phyloP scores from a whole-genome alignment of 2,888 invertebrate species.

The Coelogynopora nodosa region DNA sequence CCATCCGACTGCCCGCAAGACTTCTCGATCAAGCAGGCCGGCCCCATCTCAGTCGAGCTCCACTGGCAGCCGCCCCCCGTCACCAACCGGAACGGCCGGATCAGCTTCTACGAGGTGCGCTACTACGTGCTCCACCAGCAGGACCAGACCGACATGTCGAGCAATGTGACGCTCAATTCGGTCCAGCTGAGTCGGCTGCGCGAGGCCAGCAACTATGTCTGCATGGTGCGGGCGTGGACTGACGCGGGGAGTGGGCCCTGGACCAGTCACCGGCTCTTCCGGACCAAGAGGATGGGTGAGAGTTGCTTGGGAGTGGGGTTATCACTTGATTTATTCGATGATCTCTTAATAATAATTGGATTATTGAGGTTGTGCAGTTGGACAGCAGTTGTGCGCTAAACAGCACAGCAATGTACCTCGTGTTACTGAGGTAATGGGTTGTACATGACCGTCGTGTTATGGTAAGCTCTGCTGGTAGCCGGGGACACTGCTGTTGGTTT shows the following conservation, averaged over 20 bases:
- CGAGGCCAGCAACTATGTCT: not conserved
- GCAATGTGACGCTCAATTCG: not conserved
- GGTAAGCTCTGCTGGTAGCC: too few relatives aligned
- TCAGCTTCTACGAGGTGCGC: constrained; percentile 83
- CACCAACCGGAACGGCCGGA: constrained; percentile 86
- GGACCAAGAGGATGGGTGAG: not conserved
- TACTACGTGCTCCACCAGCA: constrained; percentile 63
- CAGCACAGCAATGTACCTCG: too few relatives aligned
- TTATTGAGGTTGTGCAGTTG: too few relatives aligned
- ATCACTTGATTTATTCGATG: too few relatives aligned
- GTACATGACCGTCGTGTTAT: too few relatives aligned
- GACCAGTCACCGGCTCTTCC: not conserved
- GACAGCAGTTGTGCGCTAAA: too few relatives aligned
- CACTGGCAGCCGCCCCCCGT: constrained; percentile 54
- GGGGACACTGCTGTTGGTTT: too few relatives aligned
- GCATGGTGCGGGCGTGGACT: not conserved
- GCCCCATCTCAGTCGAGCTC: not conserved
- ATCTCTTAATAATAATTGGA: too few relatives aligned
- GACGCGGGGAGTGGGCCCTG: not conserved
- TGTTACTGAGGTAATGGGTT: too few relatives aligned
- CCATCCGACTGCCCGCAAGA: not conserved
- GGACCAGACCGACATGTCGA: not conserved
- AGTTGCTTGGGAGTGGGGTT: too few relatives aligned
- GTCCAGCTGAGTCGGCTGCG: not conserved
- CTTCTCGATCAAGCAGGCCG: not conserved